Evolutionary conservation across 2,797 vertebrate species (phyloP).

Genomic region (Eulemur mongoz): DNA sequence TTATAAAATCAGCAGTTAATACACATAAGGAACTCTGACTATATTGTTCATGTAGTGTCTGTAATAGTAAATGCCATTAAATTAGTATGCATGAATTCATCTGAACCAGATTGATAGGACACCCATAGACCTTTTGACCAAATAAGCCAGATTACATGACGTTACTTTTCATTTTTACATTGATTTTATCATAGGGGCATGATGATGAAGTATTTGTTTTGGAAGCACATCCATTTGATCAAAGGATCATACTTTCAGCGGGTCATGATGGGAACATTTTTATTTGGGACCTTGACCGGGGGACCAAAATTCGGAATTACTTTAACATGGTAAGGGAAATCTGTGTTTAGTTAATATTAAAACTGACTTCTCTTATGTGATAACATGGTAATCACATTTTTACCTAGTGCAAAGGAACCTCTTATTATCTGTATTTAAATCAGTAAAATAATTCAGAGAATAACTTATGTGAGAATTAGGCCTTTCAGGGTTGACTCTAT

Average conservation of each 20-base stretch:
- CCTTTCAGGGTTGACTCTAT: not conserved
- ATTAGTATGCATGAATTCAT: slow-evolving; percentile 7
- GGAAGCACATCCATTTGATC: slow-evolving; percentile 97
- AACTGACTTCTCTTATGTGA: not conserved
- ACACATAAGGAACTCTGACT: not conserved
- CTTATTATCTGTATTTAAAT: slow-evolving; percentile 48
- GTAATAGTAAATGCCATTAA: slow-evolving; percentile 30
- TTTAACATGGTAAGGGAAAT: slow-evolving; percentile 95
- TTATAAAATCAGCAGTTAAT: slow-evolving; percentile 47
- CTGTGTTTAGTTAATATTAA: slow-evolving; percentile 18
- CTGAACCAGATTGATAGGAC: not conserved
- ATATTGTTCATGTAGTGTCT: not conserved
- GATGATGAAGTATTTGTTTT: slow-evolving; percentile 98
- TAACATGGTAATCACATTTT: slow-evolving; percentile 26
- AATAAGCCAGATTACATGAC: not conserved
- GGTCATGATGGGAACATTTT: slow-evolving; percentile 99
- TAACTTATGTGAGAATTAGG: not conserved
- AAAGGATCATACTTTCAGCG: slow-evolving; percentile 95
- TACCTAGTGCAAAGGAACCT: not conserved
- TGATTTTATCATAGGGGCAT: slow-evolving; percentile 90
- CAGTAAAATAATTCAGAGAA: slow-evolving; percentile 7
- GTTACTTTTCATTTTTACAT: not conserved
- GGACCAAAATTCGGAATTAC: slow-evolving; percentile 97
- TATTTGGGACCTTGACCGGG: slow-evolving; percentile 96
- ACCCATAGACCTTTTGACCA: not conserved